Conservation (phyloP, 2,113 vertebrate genomes). For the Salvator merianae region DNA sequence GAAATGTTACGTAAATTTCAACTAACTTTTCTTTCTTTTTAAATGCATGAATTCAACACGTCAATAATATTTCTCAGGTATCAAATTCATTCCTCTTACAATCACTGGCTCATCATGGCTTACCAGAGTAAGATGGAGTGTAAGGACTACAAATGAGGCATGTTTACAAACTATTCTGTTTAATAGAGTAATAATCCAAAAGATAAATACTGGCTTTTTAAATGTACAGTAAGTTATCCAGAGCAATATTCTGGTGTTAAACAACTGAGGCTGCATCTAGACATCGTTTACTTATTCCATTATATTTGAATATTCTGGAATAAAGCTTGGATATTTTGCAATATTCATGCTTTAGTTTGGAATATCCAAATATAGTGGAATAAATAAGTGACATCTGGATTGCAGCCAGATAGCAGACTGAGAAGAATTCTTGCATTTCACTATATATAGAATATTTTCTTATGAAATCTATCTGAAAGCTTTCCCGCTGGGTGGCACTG, state of each 20-base stretch:
- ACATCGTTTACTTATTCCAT: too few species aligned
- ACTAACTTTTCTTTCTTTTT: slow-evolving; percentile 51
- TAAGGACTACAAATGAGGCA: slow-evolving; percentile 12
- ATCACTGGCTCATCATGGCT: slow-evolving; percentile 27
- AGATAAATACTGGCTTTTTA: not conserved
- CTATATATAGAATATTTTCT: slow-evolving; percentile 14
- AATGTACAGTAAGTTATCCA: not conserved
- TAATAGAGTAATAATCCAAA: slow-evolving; percentile 35
- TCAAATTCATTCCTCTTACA: slow-evolving; percentile 60
- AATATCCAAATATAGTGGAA: too few species aligned
- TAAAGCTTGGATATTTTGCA: too few species aligned
- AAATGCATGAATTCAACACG: slow-evolving; percentile 54
- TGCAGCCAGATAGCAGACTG: too few species aligned
- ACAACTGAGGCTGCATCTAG: too few species aligned
- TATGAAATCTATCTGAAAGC: not conserved
- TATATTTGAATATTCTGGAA: too few species aligned
- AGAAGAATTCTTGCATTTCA: slow-evolving; percentile 4
- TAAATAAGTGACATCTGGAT: too few species aligned
- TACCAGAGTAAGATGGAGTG: not conserved
- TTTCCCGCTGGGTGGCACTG: not conserved
- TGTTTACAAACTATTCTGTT: slow-evolving; percentile 39
- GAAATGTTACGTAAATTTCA: slow-evolving; percentile 67
- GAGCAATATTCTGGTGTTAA: not conserved
- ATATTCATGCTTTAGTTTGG: too few species aligned
- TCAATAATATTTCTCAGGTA: slow-evolving; percentile 63